Evolutionary conservation across 2,113 vertebrate species (phyloP).

Genomic region (Lathamus discolor): DNA sequence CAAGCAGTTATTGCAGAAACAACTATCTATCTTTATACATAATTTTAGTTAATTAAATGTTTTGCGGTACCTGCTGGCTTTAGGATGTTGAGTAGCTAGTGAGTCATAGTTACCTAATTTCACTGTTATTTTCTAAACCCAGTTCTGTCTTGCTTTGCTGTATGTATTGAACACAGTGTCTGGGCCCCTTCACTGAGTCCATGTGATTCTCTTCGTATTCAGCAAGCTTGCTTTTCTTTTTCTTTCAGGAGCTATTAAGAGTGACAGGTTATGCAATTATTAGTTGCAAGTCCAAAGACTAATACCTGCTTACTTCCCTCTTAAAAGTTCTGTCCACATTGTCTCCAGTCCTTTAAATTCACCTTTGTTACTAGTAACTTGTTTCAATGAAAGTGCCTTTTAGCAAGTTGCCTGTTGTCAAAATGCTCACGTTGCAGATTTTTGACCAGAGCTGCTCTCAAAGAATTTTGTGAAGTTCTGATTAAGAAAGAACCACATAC

Average conservation of each 20-base stretch:
- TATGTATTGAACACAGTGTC: background rate
- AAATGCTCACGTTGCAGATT: background rate
- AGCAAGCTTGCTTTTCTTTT: background rate
- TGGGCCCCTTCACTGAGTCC: background rate
- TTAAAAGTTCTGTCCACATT: background rate
- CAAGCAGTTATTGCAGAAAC: background rate
- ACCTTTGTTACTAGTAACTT: background rate
- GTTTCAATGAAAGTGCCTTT: background rate
- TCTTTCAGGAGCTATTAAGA: background rate
- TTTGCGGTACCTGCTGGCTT: background rate
- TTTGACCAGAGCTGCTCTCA: background rate
- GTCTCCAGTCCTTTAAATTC: background rate
- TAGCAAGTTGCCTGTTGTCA: background rate
- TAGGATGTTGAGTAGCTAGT: background rate
- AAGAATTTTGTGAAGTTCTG: background rate
- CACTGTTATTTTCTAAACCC: conserved; percentile 1
- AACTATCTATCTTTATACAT: background rate
- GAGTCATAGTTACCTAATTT: conserved; percentile 15
- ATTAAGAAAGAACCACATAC: background rate
- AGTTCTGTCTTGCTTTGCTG: conserved; percentile 24
- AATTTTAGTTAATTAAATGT: conserved; percentile 11
- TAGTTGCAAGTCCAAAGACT: background rate
- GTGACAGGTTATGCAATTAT: background rate
- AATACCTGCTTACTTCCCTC: background rate
- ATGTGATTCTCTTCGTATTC: background rate